Conservation (phyloP, 1,140 invertebrate genomes). For the Penaeus vannamei region DNA sequence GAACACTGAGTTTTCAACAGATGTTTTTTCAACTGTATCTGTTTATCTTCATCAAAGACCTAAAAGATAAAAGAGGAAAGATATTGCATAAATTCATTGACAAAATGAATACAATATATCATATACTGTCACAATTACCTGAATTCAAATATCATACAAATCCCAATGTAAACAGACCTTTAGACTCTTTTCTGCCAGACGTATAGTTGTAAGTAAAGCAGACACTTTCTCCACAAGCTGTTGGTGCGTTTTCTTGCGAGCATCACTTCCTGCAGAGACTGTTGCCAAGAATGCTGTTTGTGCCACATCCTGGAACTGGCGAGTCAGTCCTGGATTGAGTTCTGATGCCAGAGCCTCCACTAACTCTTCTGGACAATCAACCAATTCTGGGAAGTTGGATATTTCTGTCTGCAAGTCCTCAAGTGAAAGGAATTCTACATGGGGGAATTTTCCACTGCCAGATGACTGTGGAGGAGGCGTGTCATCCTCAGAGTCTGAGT, state of each 20-base stretch:
- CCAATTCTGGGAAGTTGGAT: constrained; percentile 74
- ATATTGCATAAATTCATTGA: background rate
- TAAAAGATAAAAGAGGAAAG: constrained; percentile 69
- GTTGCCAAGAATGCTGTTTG: constrained; percentile 81
- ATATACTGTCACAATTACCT: too few relatives aligned
- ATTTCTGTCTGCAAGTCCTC: constrained; percentile 82
- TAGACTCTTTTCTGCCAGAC: constrained; percentile 89
- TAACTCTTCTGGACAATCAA: constrained; percentile 74
- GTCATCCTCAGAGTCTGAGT: constrained; percentile 71
- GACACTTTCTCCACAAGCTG: constrained; percentile 88
- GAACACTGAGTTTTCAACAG: constrained; percentile 86
- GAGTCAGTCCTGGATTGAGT: constrained; percentile 70
- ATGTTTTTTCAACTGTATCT: constrained; percentile 83
- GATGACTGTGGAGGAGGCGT: constrained; percentile 68
- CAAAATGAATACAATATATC: background rate
- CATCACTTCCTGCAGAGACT: constrained; percentile 76
- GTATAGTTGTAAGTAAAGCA: constrained; percentile 81
- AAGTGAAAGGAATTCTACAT: constrained; percentile 78
- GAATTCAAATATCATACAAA: too few relatives aligned
- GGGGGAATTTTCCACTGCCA: constrained; percentile 71
- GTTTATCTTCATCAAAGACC: constrained; percentile 75
- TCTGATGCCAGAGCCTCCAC: constrained; percentile 71
- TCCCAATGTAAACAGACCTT: constrained; percentile 74
- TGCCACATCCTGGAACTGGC: constrained; percentile 74
- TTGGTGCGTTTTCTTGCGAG: constrained; percentile 80